Evolutionary conservation across 2,113 vertebrate species (phyloP).

Genomic region (Hydrolagus affinis): DNA sequence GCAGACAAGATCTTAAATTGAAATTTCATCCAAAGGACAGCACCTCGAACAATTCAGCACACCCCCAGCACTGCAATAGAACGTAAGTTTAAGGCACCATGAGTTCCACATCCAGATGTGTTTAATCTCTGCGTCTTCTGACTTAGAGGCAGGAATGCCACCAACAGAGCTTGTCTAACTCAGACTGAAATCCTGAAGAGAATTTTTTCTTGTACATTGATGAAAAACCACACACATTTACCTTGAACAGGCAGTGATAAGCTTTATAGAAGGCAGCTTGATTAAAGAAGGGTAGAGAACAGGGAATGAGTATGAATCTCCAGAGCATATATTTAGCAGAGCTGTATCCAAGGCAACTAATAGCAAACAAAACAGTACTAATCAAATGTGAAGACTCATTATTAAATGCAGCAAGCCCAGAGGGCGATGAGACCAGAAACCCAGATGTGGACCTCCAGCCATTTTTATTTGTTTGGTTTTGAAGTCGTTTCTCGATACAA

Average conservation of each 20-base stretch:
- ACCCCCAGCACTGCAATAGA: too few relatives aligned
- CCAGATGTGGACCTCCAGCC: neutral
- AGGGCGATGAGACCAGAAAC: neutral
- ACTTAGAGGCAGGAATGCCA: too few relatives aligned
- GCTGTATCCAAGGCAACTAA: neutral
- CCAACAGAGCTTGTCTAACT: too few relatives aligned
- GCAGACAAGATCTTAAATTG: too few relatives aligned
- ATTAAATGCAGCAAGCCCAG: conserved; percentile 6
- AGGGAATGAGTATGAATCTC: neutral
- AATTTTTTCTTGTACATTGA: too few relatives aligned
- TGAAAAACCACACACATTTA: neutral
- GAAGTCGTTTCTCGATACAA: neutral
- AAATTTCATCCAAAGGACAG: too few relatives aligned
- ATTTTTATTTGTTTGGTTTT: neutral
- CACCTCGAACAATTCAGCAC: too few relatives aligned
- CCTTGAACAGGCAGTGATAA: neutral
- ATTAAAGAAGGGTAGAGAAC: neutral
- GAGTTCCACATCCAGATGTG: too few relatives aligned
- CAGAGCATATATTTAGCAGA: neutral
- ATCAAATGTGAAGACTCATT: neutral
- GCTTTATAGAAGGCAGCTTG: neutral
- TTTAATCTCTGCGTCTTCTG: too few relatives aligned
- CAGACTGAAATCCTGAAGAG: too few relatives aligned
- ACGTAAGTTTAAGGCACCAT: too few relatives aligned
- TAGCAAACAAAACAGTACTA: conserved; percentile 20